Base-by-base conservation (phyloP, 2,113 vertebrate genomes). In the Eulacestoma nigropectus region DNA sequence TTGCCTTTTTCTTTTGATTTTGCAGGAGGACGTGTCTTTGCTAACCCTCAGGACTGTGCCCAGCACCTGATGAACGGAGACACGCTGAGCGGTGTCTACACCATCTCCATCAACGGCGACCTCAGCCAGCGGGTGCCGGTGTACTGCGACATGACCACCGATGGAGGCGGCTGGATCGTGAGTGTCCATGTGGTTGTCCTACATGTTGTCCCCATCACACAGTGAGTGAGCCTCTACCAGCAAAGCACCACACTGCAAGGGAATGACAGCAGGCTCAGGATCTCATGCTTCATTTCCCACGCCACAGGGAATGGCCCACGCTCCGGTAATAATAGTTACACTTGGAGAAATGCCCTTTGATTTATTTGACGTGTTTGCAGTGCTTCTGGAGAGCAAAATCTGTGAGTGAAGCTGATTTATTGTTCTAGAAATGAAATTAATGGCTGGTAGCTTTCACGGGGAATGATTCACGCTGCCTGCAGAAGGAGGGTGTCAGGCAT, bases 11-110 rank as follows among this genome's bases (percentile, higher is more conserved):
- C 64, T 42, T 89, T 86, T 42, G 7, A 72, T 67, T 77, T 79
- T 52, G 9, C 96, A 99, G 99, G 98, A 39, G 99, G 99, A 26
- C 98, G 99, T 6, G 97, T 99, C 32, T 99, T 99, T 95, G 97
- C 98, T 37, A 98, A 98, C 65, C 99, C 99, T 52, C 99, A 99
- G 96, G 99, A 99, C 98, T 99, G 99, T 2, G 98, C 99, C 68
- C 99, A 99, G 91, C 99, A 99, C 96, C 97, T 99, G 95, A 97
- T 99, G 96, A 99, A 99, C 0, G 99, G 99, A 25, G 99, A 99
- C 96, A 98, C 96, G 0, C 95, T 99, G 96, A 99, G 98, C 0
- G 99, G 99, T 1, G 78, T 99, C 74, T 99, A 99, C 95, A 99
- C 99, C 93, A 98, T 99, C 96, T 99, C 99, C 96, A 98, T 99